Conservation (phyloP, 2,797 vertebrate species). For the Acridotheres tristis region DNA sequence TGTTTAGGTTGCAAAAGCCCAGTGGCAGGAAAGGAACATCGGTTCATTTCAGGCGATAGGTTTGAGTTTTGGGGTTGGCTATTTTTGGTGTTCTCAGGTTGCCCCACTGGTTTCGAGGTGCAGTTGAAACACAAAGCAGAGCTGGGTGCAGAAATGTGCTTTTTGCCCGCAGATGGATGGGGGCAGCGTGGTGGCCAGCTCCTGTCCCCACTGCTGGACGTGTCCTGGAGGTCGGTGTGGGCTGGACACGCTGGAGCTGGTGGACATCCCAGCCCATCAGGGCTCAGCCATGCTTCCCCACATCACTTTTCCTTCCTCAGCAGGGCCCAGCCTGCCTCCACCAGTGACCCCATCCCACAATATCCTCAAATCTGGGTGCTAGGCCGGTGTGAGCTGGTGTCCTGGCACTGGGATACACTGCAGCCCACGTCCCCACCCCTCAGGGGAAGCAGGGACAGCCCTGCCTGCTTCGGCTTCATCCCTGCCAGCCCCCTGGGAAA, state of each 20-base stretch:
- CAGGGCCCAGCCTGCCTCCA: neutral
- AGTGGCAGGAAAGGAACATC: slow-evolving; percentile 42
- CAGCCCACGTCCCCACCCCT: neutral
- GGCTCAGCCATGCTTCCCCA: neutral
- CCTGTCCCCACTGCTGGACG: neutral
- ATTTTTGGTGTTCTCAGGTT: slow-evolving; percentile 26
- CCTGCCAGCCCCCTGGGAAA: neutral
- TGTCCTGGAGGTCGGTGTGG: neutral
- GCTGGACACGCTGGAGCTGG: neutral
- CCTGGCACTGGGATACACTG: neutral
- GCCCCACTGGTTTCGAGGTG: slow-evolving; percentile 11
- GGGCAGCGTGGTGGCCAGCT: neutral
- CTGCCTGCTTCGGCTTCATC: neutral
- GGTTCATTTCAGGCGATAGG: neutral
- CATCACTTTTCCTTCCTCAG: neutral
- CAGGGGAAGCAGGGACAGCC: neutral
- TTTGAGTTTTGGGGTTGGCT: neutral
- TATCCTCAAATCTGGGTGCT: neutral
- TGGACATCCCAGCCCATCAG: rapidly evolving
- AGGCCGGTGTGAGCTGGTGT: neutral
- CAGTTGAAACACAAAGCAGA: neutral
- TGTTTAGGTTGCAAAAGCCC: slow-evolving; percentile 66
- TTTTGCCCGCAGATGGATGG: neutral
- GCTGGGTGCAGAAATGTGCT: neutral
- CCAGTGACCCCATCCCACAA: rapidly evolving